Evolutionary conservation across 1,140 invertebrate genomes (phyloP).

Genomic region (Popillia japonica): DNA sequence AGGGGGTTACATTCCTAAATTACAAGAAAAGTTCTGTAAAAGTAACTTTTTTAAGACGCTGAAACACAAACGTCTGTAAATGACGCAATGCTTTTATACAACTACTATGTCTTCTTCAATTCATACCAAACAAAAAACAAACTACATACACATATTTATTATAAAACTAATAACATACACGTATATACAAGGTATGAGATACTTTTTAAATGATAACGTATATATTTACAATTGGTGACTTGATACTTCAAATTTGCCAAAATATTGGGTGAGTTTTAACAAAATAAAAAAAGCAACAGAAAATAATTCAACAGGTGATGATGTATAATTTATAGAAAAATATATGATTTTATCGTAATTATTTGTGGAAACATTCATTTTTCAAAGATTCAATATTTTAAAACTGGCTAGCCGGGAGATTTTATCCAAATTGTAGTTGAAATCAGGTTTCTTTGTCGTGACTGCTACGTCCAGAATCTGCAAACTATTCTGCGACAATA

Average conservation of each 20-base stretch:
- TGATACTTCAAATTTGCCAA: background rate
- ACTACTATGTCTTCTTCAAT: no score
- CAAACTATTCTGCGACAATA: constrained; percentile 51
- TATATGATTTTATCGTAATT: background rate
- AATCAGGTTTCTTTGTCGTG: constrained; percentile 51
- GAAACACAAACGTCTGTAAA: no score
- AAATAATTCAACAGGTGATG: background rate
- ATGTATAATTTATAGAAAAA: background rate
- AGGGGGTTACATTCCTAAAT: no score
- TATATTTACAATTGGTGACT: constrained; percentile 15
- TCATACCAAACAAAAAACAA: no score
- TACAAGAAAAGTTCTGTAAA: no score
- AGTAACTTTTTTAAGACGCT: no score
- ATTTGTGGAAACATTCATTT: background rate
- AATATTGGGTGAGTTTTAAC: background rate
- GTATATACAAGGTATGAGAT: constrained; percentile 6
- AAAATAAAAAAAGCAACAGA: background rate
- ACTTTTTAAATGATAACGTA: background rate
- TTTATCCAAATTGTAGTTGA: constrained; percentile 51
- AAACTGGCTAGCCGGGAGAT: constrained; percentile 30
- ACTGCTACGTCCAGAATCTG: constrained; percentile 55
- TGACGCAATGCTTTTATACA: no score
- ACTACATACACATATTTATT: constrained; percentile 22
- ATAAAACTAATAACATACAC: constrained; percentile 33
- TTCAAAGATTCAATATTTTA: background rate